Percentiles rank a stretch among this genome's conserved stretches.
phyloP scores from a whole-genome alignment of 2,797 vertebrate genomes.

The Platyrinchus mystaceus region DNA sequence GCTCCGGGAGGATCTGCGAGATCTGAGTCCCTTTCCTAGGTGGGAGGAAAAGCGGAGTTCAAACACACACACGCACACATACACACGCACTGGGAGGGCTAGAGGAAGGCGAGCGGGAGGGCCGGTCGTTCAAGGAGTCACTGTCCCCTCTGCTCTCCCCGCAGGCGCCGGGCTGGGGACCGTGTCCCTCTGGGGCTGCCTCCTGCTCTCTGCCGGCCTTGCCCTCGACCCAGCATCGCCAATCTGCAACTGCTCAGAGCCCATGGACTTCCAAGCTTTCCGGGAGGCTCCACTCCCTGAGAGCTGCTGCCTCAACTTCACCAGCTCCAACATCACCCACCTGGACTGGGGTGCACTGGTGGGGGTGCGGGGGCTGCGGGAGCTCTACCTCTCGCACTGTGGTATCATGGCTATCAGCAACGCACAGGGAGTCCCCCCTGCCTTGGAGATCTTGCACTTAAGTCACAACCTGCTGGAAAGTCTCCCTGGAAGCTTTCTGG shows the following conservation, averaged over 20 bases:
- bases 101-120: not conserved
- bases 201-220: conserved; percentile 55
- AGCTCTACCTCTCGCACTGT: conserved; percentile 84
- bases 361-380: conserved; percentile 63
- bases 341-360: conserved; percentile 79
- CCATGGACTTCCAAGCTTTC: conserved; percentile 71
- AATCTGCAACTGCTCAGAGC: conserved; percentile 78
- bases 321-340: conserved; percentile 75
- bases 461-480: conserved; percentile 77
- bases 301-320: conserved; percentile 86
- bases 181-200: conserved; percentile 10
- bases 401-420: conserved; percentile 73
- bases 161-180: conserved; percentile 66
- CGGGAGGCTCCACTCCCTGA: conserved; percentile 52
- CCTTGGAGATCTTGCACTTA: conserved; percentile 77
- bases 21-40: not conserved
- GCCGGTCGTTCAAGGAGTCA: not conserved
- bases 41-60: not conserved
- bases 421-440: not conserved
- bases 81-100: not conserved
- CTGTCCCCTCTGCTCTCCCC: not conserved
- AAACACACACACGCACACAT: not conserved
- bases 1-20: not conserved
- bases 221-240: not conserved
- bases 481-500: conserved; percentile 81